Evolutionary conservation across 1,140 invertebrate species (phyloP).

Genomic region (Cylas formicarius): DNA sequence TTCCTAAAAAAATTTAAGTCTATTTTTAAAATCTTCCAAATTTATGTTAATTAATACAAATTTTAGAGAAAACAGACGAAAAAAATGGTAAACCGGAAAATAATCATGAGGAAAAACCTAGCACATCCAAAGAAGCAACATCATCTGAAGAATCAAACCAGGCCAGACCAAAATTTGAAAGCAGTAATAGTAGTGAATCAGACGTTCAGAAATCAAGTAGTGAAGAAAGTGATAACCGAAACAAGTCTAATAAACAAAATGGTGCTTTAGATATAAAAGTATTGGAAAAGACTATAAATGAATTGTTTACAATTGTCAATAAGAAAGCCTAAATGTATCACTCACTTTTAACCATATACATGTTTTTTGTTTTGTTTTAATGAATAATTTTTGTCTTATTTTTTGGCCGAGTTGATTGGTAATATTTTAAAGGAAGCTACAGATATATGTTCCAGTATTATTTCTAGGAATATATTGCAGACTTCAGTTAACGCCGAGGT

Average conservation of each 20-base stretch:
- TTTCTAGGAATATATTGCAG: too few relatives aligned
- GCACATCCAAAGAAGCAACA: conserved; percentile 11
- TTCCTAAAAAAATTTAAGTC: too few relatives aligned
- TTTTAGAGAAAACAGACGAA: conserved; percentile 14
- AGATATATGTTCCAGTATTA: background rate
- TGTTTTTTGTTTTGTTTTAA: conserved; percentile 2
- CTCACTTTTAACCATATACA: background rate
- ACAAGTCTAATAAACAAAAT: conserved; percentile 13
- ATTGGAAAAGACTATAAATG: conserved; percentile 32
- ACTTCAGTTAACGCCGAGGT: too few relatives aligned
- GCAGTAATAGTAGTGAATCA: conserved; percentile 28
- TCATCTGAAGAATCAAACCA: conserved; percentile 5
- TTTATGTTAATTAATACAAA: too few relatives aligned
- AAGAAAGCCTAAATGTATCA: conserved; percentile 29
- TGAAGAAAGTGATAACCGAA: conserved; percentile 27
- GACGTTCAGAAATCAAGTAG: conserved; percentile 29
- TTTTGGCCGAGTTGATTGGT: background rate
- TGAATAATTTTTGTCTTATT: background rate
- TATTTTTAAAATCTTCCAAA: too few relatives aligned
- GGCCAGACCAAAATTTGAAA: conserved; percentile 1
- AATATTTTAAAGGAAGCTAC: background rate
- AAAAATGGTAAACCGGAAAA: conserved; percentile 7
- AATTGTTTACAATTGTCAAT: conserved; percentile 35
- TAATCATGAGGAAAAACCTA: conserved; percentile 6
- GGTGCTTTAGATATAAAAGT: conserved; percentile 31